phyloP scores from a whole-genome alignment of 2,888 invertebrate genomes.

The Dynastes tityus region DNA sequence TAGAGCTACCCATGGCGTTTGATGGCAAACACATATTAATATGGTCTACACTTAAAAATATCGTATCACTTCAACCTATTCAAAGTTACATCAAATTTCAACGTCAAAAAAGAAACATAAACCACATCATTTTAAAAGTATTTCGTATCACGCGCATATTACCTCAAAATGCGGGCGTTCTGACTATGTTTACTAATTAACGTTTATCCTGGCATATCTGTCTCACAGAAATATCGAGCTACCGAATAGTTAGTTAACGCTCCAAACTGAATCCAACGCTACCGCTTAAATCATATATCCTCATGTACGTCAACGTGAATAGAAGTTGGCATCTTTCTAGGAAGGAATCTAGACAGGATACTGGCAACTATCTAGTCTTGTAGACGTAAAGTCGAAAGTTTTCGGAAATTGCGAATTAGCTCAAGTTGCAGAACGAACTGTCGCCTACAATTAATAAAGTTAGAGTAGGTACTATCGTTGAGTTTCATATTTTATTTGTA shows the following conservation, averaged over 20 bases:
- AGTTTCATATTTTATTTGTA: no score
- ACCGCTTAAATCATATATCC: no score
- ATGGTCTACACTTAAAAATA: no score
- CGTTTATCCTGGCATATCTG: conserved; percentile 24
- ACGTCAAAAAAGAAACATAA: no score
- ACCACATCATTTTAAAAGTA: no score
- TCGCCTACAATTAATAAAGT: conserved; percentile 32
- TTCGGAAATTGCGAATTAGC: conserved; percentile 13
- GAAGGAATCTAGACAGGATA: not conserved
- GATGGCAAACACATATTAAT: no score
- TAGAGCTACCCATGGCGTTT: no score
- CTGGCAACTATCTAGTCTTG: not conserved
- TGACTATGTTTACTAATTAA: conserved; percentile 40
- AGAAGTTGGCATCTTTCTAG: no score
- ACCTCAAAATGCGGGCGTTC: not conserved
- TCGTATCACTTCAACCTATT: no score
- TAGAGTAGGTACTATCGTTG: not conserved
- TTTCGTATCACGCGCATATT: not conserved
- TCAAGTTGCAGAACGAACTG: conserved; percentile 2
- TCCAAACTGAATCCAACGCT: not conserved
- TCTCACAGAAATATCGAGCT: not conserved
- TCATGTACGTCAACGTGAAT: no score
- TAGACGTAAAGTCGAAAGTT: not conserved
- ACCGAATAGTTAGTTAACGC: not conserved
- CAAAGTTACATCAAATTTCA: no score